Evolutionary conservation across 2,797 vertebrate genomes (phyloP), one percentile per base, ranked within the genome.

Genomic region (Florisuga fusca): DNA sequence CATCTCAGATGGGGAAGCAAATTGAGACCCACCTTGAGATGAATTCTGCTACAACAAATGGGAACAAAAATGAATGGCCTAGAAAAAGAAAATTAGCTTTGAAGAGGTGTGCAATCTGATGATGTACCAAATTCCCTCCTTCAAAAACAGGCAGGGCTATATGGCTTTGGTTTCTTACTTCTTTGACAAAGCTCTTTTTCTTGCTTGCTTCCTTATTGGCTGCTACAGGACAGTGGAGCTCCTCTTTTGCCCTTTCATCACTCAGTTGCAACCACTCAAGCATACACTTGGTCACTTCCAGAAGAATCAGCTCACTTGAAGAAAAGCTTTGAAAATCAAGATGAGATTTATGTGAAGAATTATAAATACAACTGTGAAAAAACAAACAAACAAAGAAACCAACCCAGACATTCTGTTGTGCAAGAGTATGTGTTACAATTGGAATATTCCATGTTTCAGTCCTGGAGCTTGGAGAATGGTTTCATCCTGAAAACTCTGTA

Each of bases 281-380:
- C 43, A 84, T 34, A 48, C 72, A 69, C 27, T 0, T 0, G 4
- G 26, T 31, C 55, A 63, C 38, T 94, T 87, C 36, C 80, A 87
- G 57, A 90, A 90, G 27, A 87, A 94, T 25, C 83, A 78, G 46
- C 51, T 75, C 18, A 75, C 25, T 48, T 67, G 33, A 92, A 85
- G 33, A 53, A 84, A 59, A 63, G 14, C 54, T 92, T 89, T 87
- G 73, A 81, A 87, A 87, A 67, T 33, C 6, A 27, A 86, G 34
- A 31, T 91, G 62, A 92, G 73, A 34, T 54, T 33, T 48, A 54
- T 62, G 8, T 3, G 1, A 91, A 66, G 45, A 83, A 63, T 53
- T 72, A 92, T 62, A 95, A 88, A 88, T 67, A 75, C 25, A 74
- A 27, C 43, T 79, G 62, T 69, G 27, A 17, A 88, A 94, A 83